These are phyloP conservation scores for Mystacides longicornis DNA, from an alignment of 2,888 invertebrate genomes.

Conservation along the genomic window DNA sequence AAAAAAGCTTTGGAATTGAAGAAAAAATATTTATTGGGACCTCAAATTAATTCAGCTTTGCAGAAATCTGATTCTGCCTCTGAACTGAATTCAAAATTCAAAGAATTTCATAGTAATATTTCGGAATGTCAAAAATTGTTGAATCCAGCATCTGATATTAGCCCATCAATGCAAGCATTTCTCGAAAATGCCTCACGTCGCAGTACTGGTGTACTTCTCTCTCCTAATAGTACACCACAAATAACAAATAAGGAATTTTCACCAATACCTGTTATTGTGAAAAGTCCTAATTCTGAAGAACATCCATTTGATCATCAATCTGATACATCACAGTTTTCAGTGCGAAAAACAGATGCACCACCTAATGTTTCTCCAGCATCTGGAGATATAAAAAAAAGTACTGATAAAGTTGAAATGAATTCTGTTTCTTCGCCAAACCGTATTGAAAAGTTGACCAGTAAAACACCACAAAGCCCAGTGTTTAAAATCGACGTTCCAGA, in stretches of 20 bases:
- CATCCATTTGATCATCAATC: too few relatives aligned
- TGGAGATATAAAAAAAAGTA: too few relatives aligned
- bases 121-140: slow-evolving; percentile 82
- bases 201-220: slow-evolving; percentile 17
- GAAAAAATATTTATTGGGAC: slow-evolving; percentile 74
- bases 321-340: too few relatives aligned
- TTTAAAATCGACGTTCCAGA: slow-evolving; percentile 61
- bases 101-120: slow-evolving; percentile 77
- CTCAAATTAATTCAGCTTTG: slow-evolving; percentile 60
- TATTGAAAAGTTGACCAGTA: background rate
- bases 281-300: background rate
- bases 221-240: slow-evolving; percentile 20
- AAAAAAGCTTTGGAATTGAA: slow-evolving; percentile 82
- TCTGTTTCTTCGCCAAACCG: background rate
- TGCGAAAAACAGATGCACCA: too few relatives aligned
- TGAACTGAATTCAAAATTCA: slow-evolving; percentile 75
- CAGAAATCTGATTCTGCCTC: slow-evolving; percentile 79
- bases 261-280: background rate
- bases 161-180: slow-evolving; percentile 63
- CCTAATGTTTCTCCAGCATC: too few relatives aligned
- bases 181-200: slow-evolving; percentile 36
- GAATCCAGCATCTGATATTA: slow-evolving; percentile 66
- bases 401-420: too few relatives aligned
- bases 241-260: background rate
- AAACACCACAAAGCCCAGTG: slow-evolving; percentile 49